Base-by-base conservation (phyloP, 2,113 vertebrate species). In the Corythoichthys haematopterus region DNA sequence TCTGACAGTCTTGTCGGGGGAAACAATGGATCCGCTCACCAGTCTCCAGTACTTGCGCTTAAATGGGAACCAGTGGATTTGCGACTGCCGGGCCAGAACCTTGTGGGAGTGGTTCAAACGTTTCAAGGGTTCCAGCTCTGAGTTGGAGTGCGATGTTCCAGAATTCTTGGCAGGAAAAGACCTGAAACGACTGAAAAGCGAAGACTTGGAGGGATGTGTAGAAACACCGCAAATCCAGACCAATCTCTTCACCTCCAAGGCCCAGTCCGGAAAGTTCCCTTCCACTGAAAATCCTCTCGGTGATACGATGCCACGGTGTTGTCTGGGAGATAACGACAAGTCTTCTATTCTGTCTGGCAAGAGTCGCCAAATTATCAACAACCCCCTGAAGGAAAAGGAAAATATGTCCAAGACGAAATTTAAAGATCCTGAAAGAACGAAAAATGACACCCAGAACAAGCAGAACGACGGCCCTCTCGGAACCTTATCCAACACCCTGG, bases 61-160 rank as follows among this genome's bases (percentile, higher is more conserved):
- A 64, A 99, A 99, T 0, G 95, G 94, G 46, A 99, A 99, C 91
- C 95, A 95, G 71, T 99, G 98, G 98, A 93, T 97, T 74, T 99
- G 98, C 0, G 98, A 99, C 83, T 99, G 98, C 81, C 93, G 96
- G 38, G 95, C 96, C 0, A 92, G 92, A 35, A 94, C 94, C 0
- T 92, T 99, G 77, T 99, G 98, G 98, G 94, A 94, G 66, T 99
- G 98, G 98, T 97, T 98, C 72, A 94, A 92, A 76, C 93, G 93
- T 71, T 99, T 99, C 78, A 96, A 96, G 62, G 98, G 98, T 2
- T 99, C 98, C 0, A 99, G 97, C 11, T 98, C 98, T 0, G 94
- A 96, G 66, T 86, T 98, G 20, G 96, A 93, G 83, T 99, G 98
- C 80, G 89, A 92, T 43, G 85, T 95, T 50, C 98, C 98, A 0